phyloP scores from a whole-genome alignment of 1,140 invertebrate species.

The Hycleus phaleratus region DNA sequence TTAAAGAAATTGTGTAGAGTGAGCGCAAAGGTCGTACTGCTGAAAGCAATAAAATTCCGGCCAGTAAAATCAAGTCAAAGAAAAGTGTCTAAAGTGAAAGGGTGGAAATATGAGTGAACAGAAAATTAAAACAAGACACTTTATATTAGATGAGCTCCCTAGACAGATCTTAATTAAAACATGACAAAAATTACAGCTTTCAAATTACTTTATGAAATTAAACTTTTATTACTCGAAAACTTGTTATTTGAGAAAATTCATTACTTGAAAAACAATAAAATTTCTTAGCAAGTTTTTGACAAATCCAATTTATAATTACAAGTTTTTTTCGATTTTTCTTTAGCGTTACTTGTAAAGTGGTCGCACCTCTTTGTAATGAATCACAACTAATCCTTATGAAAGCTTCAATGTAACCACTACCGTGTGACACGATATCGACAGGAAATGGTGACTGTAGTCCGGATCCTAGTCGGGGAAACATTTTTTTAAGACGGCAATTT shows the following conservation, averaged over 20 bases:
- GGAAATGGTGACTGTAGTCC: slow-evolving; percentile 34
- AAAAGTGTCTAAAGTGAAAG: slow-evolving; percentile 26
- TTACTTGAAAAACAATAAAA: slow-evolving; percentile 11
- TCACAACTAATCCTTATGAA: slow-evolving; percentile 35
- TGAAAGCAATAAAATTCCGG: slow-evolving; percentile 13
- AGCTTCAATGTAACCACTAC: slow-evolving; percentile 23
- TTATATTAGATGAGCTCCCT: slow-evolving; percentile 22
- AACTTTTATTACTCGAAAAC: slow-evolving; percentile 25
- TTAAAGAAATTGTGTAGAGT: slow-evolving; percentile 4
- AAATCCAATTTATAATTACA: slow-evolving; percentile 3
- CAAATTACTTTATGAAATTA: slow-evolving; percentile 26
- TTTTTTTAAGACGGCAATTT: slow-evolving; percentile 37
- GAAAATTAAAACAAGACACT: slow-evolving; percentile 29
- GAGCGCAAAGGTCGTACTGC: slow-evolving; percentile 11
- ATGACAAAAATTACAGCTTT: slow-evolving; percentile 29
- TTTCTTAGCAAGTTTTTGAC: slow-evolving; percentile 1
- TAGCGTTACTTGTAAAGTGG: background rate
- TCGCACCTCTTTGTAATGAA: slow-evolving; percentile 26
- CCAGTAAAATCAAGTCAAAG: slow-evolving; percentile 24
- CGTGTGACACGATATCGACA: slow-evolving; percentile 34
- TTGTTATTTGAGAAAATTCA: slow-evolving; percentile 4
- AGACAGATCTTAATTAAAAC: slow-evolving; percentile 29
- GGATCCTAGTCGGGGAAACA: slow-evolving; percentile 31
- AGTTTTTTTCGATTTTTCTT: no score
- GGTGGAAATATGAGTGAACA: slow-evolving; percentile 27